Evolutionary conservation across 2,888 invertebrate species (phyloP).

Genomic region (Xylota sylvarum): DNA sequence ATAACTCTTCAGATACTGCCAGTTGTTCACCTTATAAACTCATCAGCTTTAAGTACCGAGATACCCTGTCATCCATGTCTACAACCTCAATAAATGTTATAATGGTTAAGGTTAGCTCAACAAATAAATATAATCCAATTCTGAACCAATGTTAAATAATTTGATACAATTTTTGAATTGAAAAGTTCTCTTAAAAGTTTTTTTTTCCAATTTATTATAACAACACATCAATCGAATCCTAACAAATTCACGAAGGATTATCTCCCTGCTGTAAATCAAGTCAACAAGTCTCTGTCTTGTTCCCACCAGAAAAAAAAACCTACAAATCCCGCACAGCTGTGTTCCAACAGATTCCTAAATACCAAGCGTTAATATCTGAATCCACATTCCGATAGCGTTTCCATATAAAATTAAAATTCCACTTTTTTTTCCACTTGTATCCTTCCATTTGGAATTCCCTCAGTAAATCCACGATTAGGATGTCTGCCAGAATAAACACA

Average conservation of each 20-base stretch:
- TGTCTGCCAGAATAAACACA: slow-evolving; percentile 66
- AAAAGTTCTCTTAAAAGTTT: too few species aligned
- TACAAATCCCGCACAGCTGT: neutral
- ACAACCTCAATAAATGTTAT: too few species aligned
- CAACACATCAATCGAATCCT: neutral
- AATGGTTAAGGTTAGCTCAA: too few species aligned
- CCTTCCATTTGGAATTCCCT: slow-evolving; percentile 38
- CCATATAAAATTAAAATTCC: slow-evolving; percentile 44
- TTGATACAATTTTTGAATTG: too few species aligned
- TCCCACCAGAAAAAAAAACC: neutral
- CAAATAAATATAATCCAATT: too few species aligned
- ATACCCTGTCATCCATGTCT: too few species aligned
- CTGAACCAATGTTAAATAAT: too few species aligned
- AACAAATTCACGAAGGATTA: slow-evolving; percentile 2
- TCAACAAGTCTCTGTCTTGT: slow-evolving; percentile 14
- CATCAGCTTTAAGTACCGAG: too few species aligned
- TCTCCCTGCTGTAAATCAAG: slow-evolving; percentile 18
- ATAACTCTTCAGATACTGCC: too few species aligned
- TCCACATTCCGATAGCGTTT: slow-evolving; percentile 12
- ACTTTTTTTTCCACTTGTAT: slow-evolving; percentile 11
- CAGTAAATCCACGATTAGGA: slow-evolving; percentile 55
- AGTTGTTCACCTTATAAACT: too few species aligned
- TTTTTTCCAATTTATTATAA: too few species aligned
- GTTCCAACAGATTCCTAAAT: slow-evolving; percentile 10
- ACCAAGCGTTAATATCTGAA: slow-evolving; percentile 32